Conservation (phyloP, 2,888 invertebrate species). For the Melitaea athalia region DNA sequence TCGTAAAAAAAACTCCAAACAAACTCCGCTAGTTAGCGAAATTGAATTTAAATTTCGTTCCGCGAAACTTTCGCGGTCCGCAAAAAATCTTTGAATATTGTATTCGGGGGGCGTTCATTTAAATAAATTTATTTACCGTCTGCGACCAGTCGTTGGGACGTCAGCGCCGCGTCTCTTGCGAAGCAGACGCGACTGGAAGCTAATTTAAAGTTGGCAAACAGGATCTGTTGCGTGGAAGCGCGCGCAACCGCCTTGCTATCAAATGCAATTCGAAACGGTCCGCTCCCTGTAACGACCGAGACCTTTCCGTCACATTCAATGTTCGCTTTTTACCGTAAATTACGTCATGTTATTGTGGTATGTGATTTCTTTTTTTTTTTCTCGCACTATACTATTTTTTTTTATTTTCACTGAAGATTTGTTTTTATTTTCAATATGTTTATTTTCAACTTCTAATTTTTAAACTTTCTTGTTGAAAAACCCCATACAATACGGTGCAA, state of each 20-base stretch:
- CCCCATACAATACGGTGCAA: too few species aligned
- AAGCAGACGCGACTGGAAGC: constrained; percentile 23
- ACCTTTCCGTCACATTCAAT: background rate
- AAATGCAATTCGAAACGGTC: constrained; percentile 18
- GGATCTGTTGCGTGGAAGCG: constrained; percentile 39
- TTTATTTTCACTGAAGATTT: too few species aligned
- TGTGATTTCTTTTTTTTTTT: too few species aligned
- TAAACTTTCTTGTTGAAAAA: too few species aligned
- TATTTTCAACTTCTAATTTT: too few species aligned
- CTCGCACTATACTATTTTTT: too few species aligned
- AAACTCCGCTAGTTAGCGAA: constrained; percentile 51
- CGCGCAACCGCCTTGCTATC: background rate
- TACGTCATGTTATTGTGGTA: background rate
- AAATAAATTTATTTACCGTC: constrained; percentile 30
- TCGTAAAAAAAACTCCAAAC: constrained; percentile 47
- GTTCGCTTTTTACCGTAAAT: background rate
- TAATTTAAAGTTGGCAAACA: constrained; percentile 48
- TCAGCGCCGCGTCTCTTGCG: too few species aligned
- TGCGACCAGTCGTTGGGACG: constrained; percentile 11
- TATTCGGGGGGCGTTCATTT: constrained; percentile 32
- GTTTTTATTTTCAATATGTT: too few species aligned
- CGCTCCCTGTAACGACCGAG: constrained; percentile 7
- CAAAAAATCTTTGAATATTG: constrained; percentile 38
- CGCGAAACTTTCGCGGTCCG: constrained; percentile 30
- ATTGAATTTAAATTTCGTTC: constrained; percentile 54